These are phyloP conservation scores for Mastigias papua DNA, from an alignment of 30 jellyfish, hydroid and myxozoan genomes.

Conservation along the genomic window DNA sequence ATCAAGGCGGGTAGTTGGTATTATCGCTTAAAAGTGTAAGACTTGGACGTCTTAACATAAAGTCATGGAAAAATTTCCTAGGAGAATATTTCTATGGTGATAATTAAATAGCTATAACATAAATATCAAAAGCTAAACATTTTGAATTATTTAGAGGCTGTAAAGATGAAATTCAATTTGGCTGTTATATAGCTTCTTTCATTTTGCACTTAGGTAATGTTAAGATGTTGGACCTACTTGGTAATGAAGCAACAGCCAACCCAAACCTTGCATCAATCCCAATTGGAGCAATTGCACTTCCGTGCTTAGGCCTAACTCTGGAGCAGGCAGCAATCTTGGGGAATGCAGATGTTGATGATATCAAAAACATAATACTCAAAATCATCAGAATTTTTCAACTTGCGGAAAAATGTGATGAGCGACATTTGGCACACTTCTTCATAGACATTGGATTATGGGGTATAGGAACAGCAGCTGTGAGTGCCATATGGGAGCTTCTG, in stretches of 20 bases:
- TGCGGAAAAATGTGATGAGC: constrained; percentile 26
- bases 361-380: constrained; percentile 13
- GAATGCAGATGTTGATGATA: constrained; percentile 33
- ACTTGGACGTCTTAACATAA: too few species aligned
- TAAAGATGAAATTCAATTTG: too few species aligned
- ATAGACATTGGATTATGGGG: constrained; percentile 28
- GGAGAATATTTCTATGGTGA: too few species aligned
- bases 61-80: too few species aligned
- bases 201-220: constrained; percentile 9
- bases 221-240: constrained; percentile 40
- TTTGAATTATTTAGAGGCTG: too few species aligned
- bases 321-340: constrained; percentile 40
- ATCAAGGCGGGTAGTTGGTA: too few species aligned
- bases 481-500: constrained; percentile 36
- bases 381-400: constrained; percentile 33
- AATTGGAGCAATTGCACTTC: constrained; percentile 21
- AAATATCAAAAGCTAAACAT: too few species aligned
- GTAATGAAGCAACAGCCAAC: constrained; percentile 17
- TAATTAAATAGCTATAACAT: too few species aligned
- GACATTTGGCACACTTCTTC: constrained; percentile 5
- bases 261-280: constrained; percentile 49
- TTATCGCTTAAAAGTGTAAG: too few species aligned
- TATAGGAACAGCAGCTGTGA: not conserved
- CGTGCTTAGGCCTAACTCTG: constrained; percentile 27
- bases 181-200: too few species aligned